Percentiles rank a stretch among this genome's conserved stretches.
Evolutionary conservation across 2,888 invertebrate species (phyloP).

Genomic region (Lasioglossum marginatum): DNA sequence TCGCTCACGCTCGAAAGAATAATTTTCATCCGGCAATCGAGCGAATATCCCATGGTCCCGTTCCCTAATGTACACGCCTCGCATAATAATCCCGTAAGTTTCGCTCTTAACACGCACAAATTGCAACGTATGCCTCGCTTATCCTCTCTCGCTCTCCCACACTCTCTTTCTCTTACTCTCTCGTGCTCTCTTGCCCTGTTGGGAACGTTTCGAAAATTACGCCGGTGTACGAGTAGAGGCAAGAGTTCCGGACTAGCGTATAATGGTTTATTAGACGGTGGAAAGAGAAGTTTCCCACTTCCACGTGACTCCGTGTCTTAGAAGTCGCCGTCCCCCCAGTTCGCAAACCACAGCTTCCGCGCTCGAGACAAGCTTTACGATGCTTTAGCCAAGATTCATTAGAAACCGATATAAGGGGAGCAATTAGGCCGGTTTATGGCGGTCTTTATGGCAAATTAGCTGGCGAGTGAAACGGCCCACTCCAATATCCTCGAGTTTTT

Average conservation of each 20-base stretch:
- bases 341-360: neutral
- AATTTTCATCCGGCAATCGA: conserved; percentile 47
- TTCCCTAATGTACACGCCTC: conserved; percentile 49
- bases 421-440: conserved; percentile 51
- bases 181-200: neutral
- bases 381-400: conserved; percentile 34
- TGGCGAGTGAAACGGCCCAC: conserved; percentile 1
- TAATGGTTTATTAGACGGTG: conserved; percentile 57
- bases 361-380: conserved; percentile 27
- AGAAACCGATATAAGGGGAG: conserved; percentile 51
- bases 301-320: conserved; percentile 27
- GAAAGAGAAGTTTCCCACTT: conserved; percentile 27
- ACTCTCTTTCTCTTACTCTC: neutral
- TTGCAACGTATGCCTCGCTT: conserved; percentile 52
- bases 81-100: conserved; percentile 62
- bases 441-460: conserved; percentile 50
- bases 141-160: neutral
- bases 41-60: conserved; percentile 23
- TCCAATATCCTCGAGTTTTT: conserved; percentile 24
- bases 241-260: conserved; percentile 11
- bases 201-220: conserved; percentile 61
- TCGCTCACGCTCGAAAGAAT: conserved; percentile 54
- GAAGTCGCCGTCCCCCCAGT: conserved; percentile 19
- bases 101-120: conserved; percentile 60
- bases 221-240: conserved; percentile 13